Evolutionary conservation across 2,797 vertebrate genomes (phyloP).

Genomic region (Enteromius afrohamiltoni): DNA sequence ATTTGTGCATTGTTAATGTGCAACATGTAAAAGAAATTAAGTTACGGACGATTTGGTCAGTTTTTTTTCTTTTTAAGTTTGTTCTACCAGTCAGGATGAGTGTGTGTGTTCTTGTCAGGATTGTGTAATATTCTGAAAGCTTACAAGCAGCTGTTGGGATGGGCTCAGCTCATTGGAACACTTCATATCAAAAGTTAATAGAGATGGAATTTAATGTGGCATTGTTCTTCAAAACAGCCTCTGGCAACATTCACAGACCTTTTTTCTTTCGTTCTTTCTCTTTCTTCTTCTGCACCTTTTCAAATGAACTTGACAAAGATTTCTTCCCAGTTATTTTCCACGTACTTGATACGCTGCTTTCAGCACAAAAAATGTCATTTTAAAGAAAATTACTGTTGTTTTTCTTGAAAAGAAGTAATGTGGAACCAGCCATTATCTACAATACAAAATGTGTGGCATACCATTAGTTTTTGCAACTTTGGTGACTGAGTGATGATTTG

Average conservation of each 20-base stretch:
- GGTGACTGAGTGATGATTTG: conserved; percentile 15
- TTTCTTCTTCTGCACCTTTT: conserved; percentile 60
- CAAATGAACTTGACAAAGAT: conserved; percentile 69
- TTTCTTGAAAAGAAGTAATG: conserved; percentile 19
- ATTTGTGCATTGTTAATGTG: not conserved
- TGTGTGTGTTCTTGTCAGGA: conserved; percentile 81
- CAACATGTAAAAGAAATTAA: not conserved
- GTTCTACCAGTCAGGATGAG: conserved; percentile 42
- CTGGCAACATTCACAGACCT: conserved; percentile 65
- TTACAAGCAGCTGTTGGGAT: conserved; percentile 80
- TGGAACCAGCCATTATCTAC: conserved; percentile 24
- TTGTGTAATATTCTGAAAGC: conserved; percentile 82
- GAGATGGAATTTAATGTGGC: conserved; percentile 79
- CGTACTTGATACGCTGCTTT: conserved; percentile 3
- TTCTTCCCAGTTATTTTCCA: conserved; percentile 49
- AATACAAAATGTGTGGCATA: not conserved
- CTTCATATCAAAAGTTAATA: conserved; percentile 80
- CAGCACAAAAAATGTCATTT: not conserved
- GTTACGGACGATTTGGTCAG: not conserved
- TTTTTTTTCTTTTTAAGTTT: not conserved
- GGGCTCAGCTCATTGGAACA: conserved; percentile 78
- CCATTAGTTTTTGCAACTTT: not conserved
- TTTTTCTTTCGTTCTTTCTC: conserved; percentile 46
- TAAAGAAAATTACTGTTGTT: conserved; percentile 24
- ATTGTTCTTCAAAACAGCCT: conserved; percentile 79